A percentile compares a stretch with the other conserved stretches of the same genome.
Conservation (phyloP, 2,888 invertebrate species). For the Trachelus stipa region DNA sequence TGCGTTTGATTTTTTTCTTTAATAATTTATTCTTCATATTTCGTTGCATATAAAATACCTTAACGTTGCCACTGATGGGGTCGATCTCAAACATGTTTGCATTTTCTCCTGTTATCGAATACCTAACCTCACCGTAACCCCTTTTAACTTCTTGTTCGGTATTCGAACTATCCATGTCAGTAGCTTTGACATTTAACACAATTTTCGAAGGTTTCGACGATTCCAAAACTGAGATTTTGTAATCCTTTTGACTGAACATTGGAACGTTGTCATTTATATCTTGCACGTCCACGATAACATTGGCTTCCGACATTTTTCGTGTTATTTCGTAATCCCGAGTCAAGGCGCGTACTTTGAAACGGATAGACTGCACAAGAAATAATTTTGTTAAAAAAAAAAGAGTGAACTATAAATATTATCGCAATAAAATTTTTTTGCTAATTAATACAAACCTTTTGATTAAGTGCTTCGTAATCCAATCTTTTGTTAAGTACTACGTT, state of each 20-base stretch:
- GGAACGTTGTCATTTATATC: conserved; percentile 86
- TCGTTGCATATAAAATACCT: conserved; percentile 60
- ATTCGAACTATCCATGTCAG: conserved; percentile 76
- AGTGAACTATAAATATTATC: background rate
- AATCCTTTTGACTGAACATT: conserved; percentile 75
- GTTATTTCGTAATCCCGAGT: conserved; percentile 63
- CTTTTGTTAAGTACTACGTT: conserved; percentile 79
- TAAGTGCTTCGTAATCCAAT: conserved; percentile 82
- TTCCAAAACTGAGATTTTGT: conserved; percentile 78
- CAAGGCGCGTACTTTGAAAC: conserved; percentile 67
- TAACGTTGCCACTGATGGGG: conserved; percentile 75
- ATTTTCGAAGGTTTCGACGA: conserved; percentile 76
- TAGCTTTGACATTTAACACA: conserved; percentile 77
- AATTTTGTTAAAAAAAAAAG: conserved; percentile 13
- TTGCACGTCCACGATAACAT: conserved; percentile 76
- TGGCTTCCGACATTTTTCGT: conserved; percentile 74
- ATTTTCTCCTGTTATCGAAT: conserved; percentile 80
- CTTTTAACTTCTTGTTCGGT: conserved; percentile 68
- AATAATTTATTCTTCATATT: background rate
- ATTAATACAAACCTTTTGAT: conserved; percentile 68
- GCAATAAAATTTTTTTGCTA: background rate
- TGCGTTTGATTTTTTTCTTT: background rate
- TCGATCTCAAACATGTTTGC: conserved; percentile 80
- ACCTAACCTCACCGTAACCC: conserved; percentile 79
- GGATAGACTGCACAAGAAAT: conserved; percentile 58